Percentiles rank a stretch among this genome's conserved stretches.
These are phyloP conservation scores for Prorops nasuta DNA, from an alignment of 1,140 invertebrate genomes.

Conservation along the genomic window DNA sequence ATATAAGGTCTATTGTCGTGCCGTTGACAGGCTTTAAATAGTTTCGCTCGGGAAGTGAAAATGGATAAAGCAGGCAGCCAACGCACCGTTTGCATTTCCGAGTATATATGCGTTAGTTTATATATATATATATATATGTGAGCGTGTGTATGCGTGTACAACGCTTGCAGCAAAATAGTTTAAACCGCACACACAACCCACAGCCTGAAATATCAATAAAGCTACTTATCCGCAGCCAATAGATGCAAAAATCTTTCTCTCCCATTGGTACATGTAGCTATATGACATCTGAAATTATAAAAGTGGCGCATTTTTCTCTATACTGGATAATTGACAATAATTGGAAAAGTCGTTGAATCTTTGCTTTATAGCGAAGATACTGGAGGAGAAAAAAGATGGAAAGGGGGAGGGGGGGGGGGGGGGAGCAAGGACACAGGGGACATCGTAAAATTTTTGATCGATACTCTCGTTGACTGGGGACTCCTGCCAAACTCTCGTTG, in stretches of 20 bases:
- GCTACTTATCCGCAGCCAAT: no score
- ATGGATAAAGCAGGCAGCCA: no score
- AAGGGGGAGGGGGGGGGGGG: not conserved
- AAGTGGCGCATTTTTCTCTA: not conserved
- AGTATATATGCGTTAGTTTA: not conserved
- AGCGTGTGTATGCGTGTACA: not conserved
- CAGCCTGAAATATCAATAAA: no score
- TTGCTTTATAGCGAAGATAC: no score
- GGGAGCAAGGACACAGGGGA: not conserved
- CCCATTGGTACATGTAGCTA: no score
- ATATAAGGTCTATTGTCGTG: constrained; percentile 10
- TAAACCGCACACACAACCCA: no score
- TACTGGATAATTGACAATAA: not conserved
- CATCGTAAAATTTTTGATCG: constrained; percentile 14
- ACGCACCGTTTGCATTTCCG: no score
- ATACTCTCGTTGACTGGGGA: constrained; percentile 1
- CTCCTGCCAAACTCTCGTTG: not conserved
- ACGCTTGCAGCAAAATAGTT: no score
- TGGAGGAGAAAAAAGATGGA: no score
- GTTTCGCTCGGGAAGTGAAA: constrained; percentile 6
- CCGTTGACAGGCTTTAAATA: constrained; percentile 7
- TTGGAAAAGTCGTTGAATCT: not conserved
- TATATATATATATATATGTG: no score
- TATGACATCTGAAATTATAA: no score
- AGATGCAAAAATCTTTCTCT: no score